phyloP scores from a whole-genome alignment of 2,113 vertebrate species.

The Orycteropus afer region DNA sequence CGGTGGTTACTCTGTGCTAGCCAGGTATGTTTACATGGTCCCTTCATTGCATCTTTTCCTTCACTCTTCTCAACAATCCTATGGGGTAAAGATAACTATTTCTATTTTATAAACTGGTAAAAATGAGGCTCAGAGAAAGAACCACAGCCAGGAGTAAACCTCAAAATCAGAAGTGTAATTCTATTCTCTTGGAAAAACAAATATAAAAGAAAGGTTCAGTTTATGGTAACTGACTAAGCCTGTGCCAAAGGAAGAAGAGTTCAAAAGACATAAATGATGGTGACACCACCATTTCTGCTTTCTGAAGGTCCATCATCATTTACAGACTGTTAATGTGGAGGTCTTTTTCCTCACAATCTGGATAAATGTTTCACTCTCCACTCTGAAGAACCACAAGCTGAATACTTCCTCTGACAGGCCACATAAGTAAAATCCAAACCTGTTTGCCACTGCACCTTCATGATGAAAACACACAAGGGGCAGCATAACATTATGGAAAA shows the following conservation, averaged over 20 bases:
- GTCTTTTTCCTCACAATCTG: not conserved
- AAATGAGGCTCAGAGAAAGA: not conserved
- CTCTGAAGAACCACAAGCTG: constrained; percentile 14
- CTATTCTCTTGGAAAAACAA: constrained; percentile 15
- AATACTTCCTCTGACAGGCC: not conserved
- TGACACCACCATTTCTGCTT: not conserved
- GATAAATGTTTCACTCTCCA: not conserved
- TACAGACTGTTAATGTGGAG: not conserved
- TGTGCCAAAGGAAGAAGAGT: not conserved
- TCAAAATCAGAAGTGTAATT: not conserved
- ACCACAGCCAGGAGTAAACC: not conserved
- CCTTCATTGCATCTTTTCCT: not conserved
- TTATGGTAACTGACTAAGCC: not conserved
- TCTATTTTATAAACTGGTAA: not conserved
- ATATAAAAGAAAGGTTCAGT: not conserved
- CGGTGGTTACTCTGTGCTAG: not conserved
- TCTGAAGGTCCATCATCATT: not conserved
- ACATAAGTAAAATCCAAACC: constrained; percentile 31
- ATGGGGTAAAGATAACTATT: not conserved
- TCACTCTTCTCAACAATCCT: not conserved
- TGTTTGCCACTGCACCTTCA: not conserved
- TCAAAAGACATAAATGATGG: not conserved
- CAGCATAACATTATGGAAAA: not conserved
- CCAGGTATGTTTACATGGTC: not conserved
- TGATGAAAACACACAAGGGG: not conserved